These are phyloP conservation scores for Fundulus diaphanus DNA, from an alignment of 2,797 vertebrate genomes.

Conservation along the genomic window DNA sequence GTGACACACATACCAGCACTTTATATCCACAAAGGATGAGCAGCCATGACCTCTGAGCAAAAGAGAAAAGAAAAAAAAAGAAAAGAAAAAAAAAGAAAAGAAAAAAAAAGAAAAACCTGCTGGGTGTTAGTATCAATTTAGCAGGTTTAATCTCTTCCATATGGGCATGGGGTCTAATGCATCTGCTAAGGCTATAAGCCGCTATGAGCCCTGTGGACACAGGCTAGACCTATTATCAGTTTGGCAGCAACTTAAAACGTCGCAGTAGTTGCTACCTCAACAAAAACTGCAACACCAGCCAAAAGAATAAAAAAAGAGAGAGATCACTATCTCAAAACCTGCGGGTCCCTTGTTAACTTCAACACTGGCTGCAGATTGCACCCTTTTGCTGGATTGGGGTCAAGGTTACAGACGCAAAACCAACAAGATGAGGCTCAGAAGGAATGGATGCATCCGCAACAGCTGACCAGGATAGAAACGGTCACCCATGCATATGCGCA, in stretches of 20 bases:
- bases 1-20: slow-evolving; percentile 9
- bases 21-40: slow-evolving; percentile 13
- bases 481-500: slow-evolving; percentile 36
- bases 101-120: slow-evolving; percentile 13
- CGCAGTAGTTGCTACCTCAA: slow-evolving; percentile 38
- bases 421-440: slow-evolving; percentile 38
- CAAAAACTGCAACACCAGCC: slow-evolving; percentile 23
- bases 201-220: slow-evolving; percentile 67
- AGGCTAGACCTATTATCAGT: slow-evolving; percentile 59
- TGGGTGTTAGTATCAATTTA: slow-evolving; percentile 59
- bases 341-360: slow-evolving; percentile 39
- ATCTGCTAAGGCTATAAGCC: slow-evolving; percentile 75
- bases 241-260: slow-evolving; percentile 56
- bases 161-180: slow-evolving; percentile 69
- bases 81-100: neutral
- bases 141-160: slow-evolving; percentile 77
- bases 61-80: neutral
- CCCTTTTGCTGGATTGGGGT: slow-evolving; percentile 46
- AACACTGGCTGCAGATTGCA: slow-evolving; percentile 18
- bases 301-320: too few species aligned
- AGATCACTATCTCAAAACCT: neutral
- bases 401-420: slow-evolving; percentile 48
- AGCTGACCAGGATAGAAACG: slow-evolving; percentile 61
- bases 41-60: slow-evolving; percentile 17
- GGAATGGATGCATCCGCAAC: slow-evolving; percentile 42